phyloP scores from a whole-genome alignment of 2,888 invertebrate species.

The Marasmarcha lunaedactyla region DNA sequence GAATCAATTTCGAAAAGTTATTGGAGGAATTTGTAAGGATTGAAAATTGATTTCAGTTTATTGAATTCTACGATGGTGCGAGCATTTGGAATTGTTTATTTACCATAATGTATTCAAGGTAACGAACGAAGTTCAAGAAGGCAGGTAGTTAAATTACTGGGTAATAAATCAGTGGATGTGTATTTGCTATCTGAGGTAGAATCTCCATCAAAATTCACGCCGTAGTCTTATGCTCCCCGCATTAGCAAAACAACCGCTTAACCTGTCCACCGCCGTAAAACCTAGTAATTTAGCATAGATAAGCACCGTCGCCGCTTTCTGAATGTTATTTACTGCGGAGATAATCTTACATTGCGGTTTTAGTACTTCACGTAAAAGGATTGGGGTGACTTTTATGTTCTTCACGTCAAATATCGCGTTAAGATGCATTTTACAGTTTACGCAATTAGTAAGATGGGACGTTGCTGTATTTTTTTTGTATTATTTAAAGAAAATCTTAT shows the following conservation, averaged over 20 bases:
- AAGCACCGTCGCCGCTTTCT: constrained; percentile 17
- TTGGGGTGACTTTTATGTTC: background rate
- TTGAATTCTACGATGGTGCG: too few species aligned
- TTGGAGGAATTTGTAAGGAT: background rate
- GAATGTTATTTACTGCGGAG: background rate
- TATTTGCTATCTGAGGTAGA: background rate
- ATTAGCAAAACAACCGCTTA: constrained; percentile 16
- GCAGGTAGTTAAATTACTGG: too few species aligned
- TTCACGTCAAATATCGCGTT: too few species aligned
- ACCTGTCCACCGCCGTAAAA: constrained; percentile 27
- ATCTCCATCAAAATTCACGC: background rate
- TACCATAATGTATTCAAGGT: too few species aligned
- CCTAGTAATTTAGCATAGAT: constrained; percentile 38
- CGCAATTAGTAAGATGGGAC: too few species aligned
- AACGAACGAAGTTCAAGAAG: too few species aligned
- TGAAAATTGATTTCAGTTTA: too few species aligned
- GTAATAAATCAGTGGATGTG: too few species aligned
- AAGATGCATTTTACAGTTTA: too few species aligned
- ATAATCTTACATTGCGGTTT: background rate
- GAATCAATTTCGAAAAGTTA: background rate
- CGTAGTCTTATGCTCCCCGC: background rate
- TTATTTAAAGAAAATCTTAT: too few species aligned
- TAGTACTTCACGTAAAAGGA: background rate
- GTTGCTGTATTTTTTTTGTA: too few species aligned
- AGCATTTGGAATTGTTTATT: too few species aligned